Base-by-base conservation (phyloP, 2,888 invertebrate genomes). In the Aphodius sticticus region DNA sequence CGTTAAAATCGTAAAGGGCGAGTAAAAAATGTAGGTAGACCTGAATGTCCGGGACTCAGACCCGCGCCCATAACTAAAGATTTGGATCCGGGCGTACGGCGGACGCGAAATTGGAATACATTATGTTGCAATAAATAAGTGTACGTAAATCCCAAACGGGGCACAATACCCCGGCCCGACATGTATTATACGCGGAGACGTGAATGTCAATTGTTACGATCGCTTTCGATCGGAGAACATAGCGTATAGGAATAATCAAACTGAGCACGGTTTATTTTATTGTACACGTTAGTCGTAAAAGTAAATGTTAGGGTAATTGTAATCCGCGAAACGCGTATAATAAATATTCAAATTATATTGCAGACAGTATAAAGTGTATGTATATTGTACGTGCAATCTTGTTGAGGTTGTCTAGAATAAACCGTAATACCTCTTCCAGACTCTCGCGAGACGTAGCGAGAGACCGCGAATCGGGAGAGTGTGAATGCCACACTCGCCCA, bases 1-100 rank as follows among this genome's bases (percentile, higher is more conserved):
- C 53, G 53, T 53, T 53, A 53, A 53, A 53, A 53, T 53, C 53
- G 53, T 53, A 53, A 53, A 53, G 53, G 53, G 53, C 53, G 53
- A 53, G 53, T 53, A 53, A 53, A 53, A 53, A 53, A 53, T 53
- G 53, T 53, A 53, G 53, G 53, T 53, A 53, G 53, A 53, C 53
- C 9, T 53, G 53, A 53, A 53, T 53, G 53, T 53, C 53, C 12
- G 53, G 53, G 7, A 53, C 53, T 5, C 2, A 26, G 26, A 26
- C 26, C 26, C 26, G 26, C 53, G 53, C 53, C 53, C 53, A 53
- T 53, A 53, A 53, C 53, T 53, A 53, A 53, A 53, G 53, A 53
- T 53, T 53, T 53, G 53, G 53, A 53, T 53, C 53, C 53, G 53
- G 53, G 1, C 53, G 9, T 53, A 53, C 4, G 53, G 53, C 7